Conservation (phyloP, 1,140 invertebrate species). For the Drosophila mojavensis region DNA sequence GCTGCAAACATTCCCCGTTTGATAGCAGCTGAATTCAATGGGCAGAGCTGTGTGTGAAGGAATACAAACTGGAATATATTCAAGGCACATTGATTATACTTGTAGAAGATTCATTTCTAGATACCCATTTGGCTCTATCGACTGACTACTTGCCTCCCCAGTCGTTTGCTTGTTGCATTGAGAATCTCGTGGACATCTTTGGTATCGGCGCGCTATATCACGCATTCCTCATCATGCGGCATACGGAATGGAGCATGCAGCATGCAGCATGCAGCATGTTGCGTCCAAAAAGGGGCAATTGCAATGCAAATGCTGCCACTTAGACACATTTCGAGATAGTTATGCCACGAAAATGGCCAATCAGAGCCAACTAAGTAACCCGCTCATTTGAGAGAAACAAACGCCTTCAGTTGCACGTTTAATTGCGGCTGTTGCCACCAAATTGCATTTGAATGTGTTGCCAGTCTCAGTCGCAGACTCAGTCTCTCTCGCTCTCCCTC, state of each 20-base stretch:
- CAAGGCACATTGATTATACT: not conserved
- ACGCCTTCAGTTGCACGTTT: slow-evolving; percentile 56
- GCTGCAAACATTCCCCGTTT: not conserved
- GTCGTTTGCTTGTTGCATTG: not conserved
- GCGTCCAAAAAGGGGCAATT: slow-evolving; percentile 50
- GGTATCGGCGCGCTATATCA: slow-evolving; percentile 45
- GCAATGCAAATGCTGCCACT: slow-evolving; percentile 66
- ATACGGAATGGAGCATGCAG: slow-evolving; percentile 29
- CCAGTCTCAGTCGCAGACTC: not conserved
- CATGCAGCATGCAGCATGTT: slow-evolving; percentile 46
- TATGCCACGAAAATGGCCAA: slow-evolving; percentile 74
- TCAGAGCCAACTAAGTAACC: slow-evolving; percentile 58
- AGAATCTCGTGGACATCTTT: slow-evolving; percentile 13
- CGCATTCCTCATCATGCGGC: slow-evolving; percentile 57
- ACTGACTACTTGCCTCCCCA: not conserved
- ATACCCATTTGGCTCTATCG: not conserved
- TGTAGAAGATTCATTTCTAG: not conserved
- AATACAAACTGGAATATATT: too few species aligned
- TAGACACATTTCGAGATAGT: slow-evolving; percentile 76
- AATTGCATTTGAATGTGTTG: slow-evolving; percentile 39
- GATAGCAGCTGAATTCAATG: not conserved
- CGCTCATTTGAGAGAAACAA: slow-evolving; percentile 50
- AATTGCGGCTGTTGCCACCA: slow-evolving; percentile 58
- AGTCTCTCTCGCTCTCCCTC: too few species aligned
- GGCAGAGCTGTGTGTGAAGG: too few species aligned